phyloP scores from a whole-genome alignment of 2,113 vertebrate species.

The Cololabis saira region DNA sequence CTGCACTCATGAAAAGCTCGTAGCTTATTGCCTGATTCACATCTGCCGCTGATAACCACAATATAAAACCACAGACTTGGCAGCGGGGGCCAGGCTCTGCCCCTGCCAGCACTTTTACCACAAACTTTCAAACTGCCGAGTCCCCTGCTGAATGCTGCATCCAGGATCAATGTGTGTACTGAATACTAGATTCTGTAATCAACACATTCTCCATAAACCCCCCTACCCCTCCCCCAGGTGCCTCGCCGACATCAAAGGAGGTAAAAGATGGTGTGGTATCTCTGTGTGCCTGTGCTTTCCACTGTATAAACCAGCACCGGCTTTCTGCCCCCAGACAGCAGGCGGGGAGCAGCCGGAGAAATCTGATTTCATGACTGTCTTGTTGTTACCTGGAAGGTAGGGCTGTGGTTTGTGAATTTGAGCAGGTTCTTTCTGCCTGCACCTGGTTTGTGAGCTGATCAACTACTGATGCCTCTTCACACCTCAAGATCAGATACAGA shows the following conservation, averaged over 20 bases:
- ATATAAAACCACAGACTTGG: constrained; percentile 60
- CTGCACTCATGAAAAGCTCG: constrained; percentile 28
- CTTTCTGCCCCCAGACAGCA: constrained; percentile 65
- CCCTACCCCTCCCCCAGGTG: constrained; percentile 54
- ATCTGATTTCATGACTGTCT: constrained; percentile 64
- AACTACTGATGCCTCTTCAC: constrained; percentile 28
- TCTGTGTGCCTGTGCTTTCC: constrained; percentile 58
- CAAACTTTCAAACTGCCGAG: constrained; percentile 63
- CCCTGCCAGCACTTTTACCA: constrained; percentile 55
- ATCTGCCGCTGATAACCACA: constrained; percentile 63
- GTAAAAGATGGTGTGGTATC: constrained; percentile 69
- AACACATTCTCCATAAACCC: constrained; percentile 66
- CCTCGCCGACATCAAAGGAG: constrained; percentile 75
- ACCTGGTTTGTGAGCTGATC: constrained; percentile 50
- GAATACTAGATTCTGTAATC: constrained; percentile 73
- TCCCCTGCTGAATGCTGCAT: constrained; percentile 35
- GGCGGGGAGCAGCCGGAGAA: constrained; percentile 61
- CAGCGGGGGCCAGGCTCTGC: constrained; percentile 31
- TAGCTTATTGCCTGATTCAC: constrained; percentile 50
- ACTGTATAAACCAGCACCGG: constrained; percentile 57
- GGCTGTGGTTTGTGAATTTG: constrained; percentile 42
- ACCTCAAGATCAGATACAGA: constrained; percentile 52
- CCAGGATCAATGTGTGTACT: constrained; percentile 49
- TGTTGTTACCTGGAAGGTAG: constrained; percentile 58
- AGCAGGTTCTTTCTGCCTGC: constrained; percentile 41